Percentiles rank a stretch among this genome's conserved stretches.
Evolutionary conservation across 2,888 invertebrate species (phyloP).

Genomic region (Rambutsinella grinnellia): DNA sequence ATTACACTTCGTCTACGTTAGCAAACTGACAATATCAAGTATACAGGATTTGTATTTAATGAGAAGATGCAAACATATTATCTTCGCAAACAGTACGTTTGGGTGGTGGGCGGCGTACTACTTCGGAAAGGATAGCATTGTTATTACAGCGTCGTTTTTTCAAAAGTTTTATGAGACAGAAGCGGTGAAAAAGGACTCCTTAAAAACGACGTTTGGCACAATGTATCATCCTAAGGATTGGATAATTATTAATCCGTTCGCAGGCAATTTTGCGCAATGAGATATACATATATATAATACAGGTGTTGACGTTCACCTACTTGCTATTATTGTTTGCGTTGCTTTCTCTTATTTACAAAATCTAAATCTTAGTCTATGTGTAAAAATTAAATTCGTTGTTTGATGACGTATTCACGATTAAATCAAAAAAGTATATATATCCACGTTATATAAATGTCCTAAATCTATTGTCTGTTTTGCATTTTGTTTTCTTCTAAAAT

Average conservation of each 20-base stretch:
- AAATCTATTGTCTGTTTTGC: too few species aligned
- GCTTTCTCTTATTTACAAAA: too few species aligned
- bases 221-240: slow-evolving; percentile 7
- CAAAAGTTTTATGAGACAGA: not conserved
- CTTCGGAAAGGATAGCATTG: not conserved
- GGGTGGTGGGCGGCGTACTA: slow-evolving; percentile 9
- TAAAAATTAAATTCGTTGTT: too few species aligned
- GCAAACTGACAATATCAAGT: not conserved
- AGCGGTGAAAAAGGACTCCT: not conserved
- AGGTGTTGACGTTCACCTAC: too few species aligned
- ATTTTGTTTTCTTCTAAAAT: too few species aligned
- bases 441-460: too few species aligned
- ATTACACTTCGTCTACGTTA: slow-evolving; percentile 5
- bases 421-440: too few species aligned
- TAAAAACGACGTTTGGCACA: not conserved
- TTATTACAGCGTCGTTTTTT: not conserved
- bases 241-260: not conserved
- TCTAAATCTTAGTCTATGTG: too few species aligned
- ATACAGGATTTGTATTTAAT: slow-evolving; percentile 9
- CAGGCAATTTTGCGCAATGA: too few species aligned
- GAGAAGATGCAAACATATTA: slow-evolving; percentile 10
- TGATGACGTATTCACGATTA: too few species aligned
- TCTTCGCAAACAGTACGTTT: slow-evolving; percentile 5
- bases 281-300: too few species aligned
- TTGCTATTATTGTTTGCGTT: too few species aligned